These are phyloP conservation scores for human DNA, from an alignment of 2,113 vertebrate species.

Conservation along the genomic window GRCh38 chr6:20666001-20666500, in stretches of 20 bases:
- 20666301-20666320: not conserved
- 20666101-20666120: not conserved
- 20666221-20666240: not conserved
- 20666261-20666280: not conserved
- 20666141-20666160: not conserved
- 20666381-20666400: not conserved
- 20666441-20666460: not conserved
- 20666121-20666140: not conserved
- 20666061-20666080: no score
- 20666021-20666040: not conserved
- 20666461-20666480: not conserved
- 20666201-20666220: not conserved
- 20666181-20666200: not conserved
- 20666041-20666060: not conserved
- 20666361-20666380: not conserved
- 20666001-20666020: not conserved
- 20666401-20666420: not conserved
- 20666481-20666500: not conserved
- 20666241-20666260: not conserved
- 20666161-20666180: not conserved
- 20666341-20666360: not conserved
- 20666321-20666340: not conserved
- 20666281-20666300: not conserved
- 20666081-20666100: not conserved
- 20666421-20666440: not conserved